Base-by-base conservation (phyloP, 2,113 vertebrate species). In the Fregetta grallaria region DNA sequence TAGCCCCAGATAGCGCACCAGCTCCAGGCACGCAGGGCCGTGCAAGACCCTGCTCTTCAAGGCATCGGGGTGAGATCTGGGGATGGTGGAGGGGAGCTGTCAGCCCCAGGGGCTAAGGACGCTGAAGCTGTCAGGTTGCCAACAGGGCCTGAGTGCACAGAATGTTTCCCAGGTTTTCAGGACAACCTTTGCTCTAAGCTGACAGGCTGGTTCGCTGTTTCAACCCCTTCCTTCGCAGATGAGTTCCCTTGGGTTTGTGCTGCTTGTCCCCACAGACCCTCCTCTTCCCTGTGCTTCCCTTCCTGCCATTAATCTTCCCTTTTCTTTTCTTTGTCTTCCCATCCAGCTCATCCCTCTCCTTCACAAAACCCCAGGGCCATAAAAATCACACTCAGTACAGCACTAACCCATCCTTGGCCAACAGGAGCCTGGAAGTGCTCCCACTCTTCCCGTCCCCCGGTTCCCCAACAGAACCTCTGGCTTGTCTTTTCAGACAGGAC, bases 391-490 rank as follows among this genome's bases (percentile, higher is more conserved):
- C 32, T 66, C 23, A n/a, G 14, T 36, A 27, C n/a, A 65, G 8
- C 23, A 45, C 20, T n/a, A 7, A 45, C n/a, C 21, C 26, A 4
- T 80, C 44, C 38, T 62, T 78, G 45, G 26, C 22, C 26, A 59
- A 36, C 36, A 15, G 0, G 0, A 53, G 20, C 30, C 70, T 65
- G 55, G 65, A 70, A 11, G 9, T 62, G 16, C 14, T 91, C 26
- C 70, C 3, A 1, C 21, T 42, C 47, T 44, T 4, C 38, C 9
- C 0, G 1, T 56, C 21, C 7, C 26, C 14, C 8, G 2, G 26
- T 27, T 55, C n/a, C 32, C 55, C 2, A 0, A 8, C 30, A 30
- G 8, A 29, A 5, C 8, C 15, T 5, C 26, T 55, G 26, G 65
- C 55, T 72, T 58, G n/a, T 45, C 25, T n/a, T 34, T 68, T 73